These are phyloP conservation scores for Sebastes nivosus DNA, from an alignment of 2,797 vertebrate genomes.

Conservation along the genomic window DNA sequence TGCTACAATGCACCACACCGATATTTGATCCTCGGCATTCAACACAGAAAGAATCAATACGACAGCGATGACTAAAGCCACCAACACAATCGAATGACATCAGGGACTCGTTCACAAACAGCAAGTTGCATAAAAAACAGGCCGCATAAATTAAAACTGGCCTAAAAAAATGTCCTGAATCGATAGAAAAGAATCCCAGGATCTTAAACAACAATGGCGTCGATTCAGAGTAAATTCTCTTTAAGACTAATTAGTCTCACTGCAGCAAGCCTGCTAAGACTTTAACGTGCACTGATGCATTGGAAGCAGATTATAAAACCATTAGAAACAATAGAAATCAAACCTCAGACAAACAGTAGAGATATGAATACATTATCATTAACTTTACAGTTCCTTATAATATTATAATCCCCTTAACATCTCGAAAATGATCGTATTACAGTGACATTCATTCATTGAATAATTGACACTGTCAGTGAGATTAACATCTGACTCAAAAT, in stretches of 20 bases:
- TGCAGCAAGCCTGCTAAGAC: background rate
- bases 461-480: background rate
- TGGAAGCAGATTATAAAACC: conserved; percentile 10
- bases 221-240: conserved; percentile 1
- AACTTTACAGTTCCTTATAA: background rate
- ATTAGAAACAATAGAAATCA: background rate
- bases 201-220: background rate
- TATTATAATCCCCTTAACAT: background rate
- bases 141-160: conserved; percentile 13
- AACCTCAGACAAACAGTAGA: background rate
- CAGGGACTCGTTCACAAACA: background rate
- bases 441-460: background rate
- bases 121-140: background rate
- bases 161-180: background rate
- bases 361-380: background rate
- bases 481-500: background rate
- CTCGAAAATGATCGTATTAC: background rate
- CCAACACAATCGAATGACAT: background rate
- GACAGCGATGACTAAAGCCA: background rate
- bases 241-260: background rate
- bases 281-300: background rate
- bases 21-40: background rate
- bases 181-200: background rate
- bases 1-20: background rate
- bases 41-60: background rate